Evolutionary conservation across 2,888 invertebrate genomes (phyloP), one percentile per base, ranked within the genome.

Genomic region (Sturmia bella): DNA sequence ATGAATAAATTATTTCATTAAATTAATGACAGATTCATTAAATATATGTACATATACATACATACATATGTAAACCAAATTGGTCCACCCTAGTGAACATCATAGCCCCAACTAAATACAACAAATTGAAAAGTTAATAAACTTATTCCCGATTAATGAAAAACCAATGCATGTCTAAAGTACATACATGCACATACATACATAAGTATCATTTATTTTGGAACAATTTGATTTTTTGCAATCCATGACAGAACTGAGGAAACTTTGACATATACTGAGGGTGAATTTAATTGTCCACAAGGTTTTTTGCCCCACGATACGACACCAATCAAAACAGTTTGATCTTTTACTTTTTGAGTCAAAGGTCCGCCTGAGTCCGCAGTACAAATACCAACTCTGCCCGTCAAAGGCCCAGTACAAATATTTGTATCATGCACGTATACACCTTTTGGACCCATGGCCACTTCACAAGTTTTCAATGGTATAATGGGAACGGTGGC

Each of bases 271-370:
- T 90, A 92, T 0, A 92, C 91, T 0, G 92, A 91, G 0, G 92
- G 92, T 1, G 89, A 87, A 48, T 89, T 88, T 72, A 3, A 11
- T 17, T 64, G 64, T 17, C 61, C 0, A 80, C 68, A 92, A 4
- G 92, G 92, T 15, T 89, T 84, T 43, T 87, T 84, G 2, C 92
- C 92, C 92, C 92, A 92, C 1, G 92, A 92, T 1, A 92, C 92
- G 54, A 92, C 87, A 48, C 92, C 92, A 76, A 92, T 86, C 82
- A 87, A 86, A 9, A 86, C 85, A 32, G 86, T 85, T 32, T 80
- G 39, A 9, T 84, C 85, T 48, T 77, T 70, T 7, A 24, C 6
- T 7, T 21, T 41, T 56, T 88, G 86, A 3, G 89, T 86, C 66
- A 90, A 80, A 5, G 90, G 89, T 27, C 90, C 90, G n/a, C 90